These are phyloP conservation scores for Colossoma macropomum DNA, from an alignment of 2,113 vertebrate species.

Conservation along the genomic window DNA sequence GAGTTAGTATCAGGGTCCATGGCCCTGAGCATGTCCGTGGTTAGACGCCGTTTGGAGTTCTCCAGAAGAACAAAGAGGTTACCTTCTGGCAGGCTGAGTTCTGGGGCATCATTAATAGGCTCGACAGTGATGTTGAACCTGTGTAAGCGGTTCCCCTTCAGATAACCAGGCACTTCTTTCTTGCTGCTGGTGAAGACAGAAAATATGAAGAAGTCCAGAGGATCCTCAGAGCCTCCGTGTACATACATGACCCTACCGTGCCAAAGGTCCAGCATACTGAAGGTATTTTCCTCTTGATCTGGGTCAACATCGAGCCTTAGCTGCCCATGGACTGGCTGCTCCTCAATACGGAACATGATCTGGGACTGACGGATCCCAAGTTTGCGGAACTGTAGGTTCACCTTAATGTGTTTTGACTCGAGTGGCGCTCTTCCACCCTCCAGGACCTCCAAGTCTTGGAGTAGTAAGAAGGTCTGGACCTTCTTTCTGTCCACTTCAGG, in stretches of 20 bases:
- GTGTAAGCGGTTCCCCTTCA: slow-evolving; percentile 72
- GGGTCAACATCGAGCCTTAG: slow-evolving; percentile 75
- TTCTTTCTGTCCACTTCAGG: slow-evolving; percentile 51
- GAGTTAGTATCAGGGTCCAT: slow-evolving; percentile 81
- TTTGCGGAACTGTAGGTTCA: slow-evolving; percentile 80
- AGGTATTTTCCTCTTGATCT: slow-evolving; percentile 67
- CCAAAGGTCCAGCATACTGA: slow-evolving; percentile 84
- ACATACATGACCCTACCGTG: slow-evolving; percentile 82
- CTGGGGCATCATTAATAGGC: slow-evolving; percentile 84
- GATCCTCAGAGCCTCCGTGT: slow-evolving; percentile 85
- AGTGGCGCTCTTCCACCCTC: slow-evolving; percentile 82
- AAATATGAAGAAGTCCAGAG: slow-evolving; percentile 83
- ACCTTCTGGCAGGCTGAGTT: slow-evolving; percentile 81
- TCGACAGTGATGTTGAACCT: slow-evolving; percentile 80
- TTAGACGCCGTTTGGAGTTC: slow-evolving; percentile 81
- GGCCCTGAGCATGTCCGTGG: slow-evolving; percentile 74
- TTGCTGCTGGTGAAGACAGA: slow-evolving; percentile 77
- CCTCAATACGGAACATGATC: slow-evolving; percentile 81
- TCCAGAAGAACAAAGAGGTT: slow-evolving; percentile 81
- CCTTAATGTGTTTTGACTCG: slow-evolving; percentile 81
- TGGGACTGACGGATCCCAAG: slow-evolving; percentile 81
- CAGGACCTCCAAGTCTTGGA: slow-evolving; percentile 80
- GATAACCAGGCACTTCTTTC: slow-evolving; percentile 69
- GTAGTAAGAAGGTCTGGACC: slow-evolving; percentile 69
- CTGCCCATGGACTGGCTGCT: slow-evolving; percentile 78